A percentile compares a stretch with the other conserved stretches of the same genome.
Conservation (phyloP, 2,113 vertebrate genomes). For the Neolamprologus falcicula region DNA sequence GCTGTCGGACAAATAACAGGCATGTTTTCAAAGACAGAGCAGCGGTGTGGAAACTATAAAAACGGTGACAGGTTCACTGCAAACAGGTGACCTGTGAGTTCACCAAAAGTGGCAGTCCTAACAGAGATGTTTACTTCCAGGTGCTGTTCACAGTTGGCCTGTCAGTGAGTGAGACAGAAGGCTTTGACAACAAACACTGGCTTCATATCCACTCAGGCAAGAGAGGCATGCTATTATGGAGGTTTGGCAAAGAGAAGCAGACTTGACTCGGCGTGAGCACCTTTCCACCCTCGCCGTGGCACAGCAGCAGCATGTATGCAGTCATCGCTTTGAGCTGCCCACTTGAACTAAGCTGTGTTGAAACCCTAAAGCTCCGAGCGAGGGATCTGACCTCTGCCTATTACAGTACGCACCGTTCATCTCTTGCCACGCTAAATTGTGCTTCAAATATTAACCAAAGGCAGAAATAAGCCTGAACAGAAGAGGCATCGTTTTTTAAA, state of each 20-base stretch:
- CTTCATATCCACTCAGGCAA: slow-evolving; percentile 8
- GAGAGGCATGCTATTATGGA: background rate
- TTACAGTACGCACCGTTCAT: background rate
- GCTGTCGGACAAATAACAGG: slow-evolving; percentile 17
- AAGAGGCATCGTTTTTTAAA: background rate
- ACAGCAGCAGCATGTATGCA: background rate
- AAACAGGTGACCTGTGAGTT: slow-evolving; percentile 25
- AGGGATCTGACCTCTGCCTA: slow-evolving; percentile 22
- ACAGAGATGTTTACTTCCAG: slow-evolving; percentile 22
- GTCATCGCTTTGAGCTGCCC: background rate
- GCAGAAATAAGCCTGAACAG: slow-evolving; percentile 34
- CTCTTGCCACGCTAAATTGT: background rate
- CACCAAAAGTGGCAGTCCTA: background rate
- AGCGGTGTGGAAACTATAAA: background rate
- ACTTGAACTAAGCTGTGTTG: background rate
- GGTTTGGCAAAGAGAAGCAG: background rate
- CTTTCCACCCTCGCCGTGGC: background rate
- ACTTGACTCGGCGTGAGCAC: slow-evolving; percentile 5
- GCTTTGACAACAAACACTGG: background rate
- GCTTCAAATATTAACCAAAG: background rate
- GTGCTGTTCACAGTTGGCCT: slow-evolving; percentile 18
- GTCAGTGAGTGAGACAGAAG: slow-evolving; percentile 19
- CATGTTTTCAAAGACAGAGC: background rate
- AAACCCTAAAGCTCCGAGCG: background rate
- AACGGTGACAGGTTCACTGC: background rate